These are phyloP conservation scores for Antheraea yamamai DNA, from an alignment of 2,888 invertebrate species.

Conservation along the genomic window DNA sequence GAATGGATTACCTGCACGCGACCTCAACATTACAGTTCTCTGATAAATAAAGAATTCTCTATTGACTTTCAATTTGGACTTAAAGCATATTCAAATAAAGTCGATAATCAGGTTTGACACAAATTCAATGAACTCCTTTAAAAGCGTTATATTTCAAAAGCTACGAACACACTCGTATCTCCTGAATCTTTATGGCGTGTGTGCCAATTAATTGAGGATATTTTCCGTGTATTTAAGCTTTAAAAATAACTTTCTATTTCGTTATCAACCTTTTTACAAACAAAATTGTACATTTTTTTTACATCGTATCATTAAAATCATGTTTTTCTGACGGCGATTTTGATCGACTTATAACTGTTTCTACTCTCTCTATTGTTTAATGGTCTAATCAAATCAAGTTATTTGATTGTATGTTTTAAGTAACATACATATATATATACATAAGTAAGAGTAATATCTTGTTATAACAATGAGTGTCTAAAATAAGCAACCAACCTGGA, in stretches of 20 bases:
- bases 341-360: not conserved
- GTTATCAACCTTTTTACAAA: not conserved
- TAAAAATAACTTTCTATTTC: conserved; percentile 22
- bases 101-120: not conserved
- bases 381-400: no score
- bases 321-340: not conserved
- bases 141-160: conserved; percentile 8
- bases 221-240: conserved; percentile 29
- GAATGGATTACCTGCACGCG: conserved; percentile 22
- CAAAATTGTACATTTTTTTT: not conserved
- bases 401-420: no score
- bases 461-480: no score
- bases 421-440: no score
- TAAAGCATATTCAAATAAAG: not conserved
- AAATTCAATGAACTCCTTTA: not conserved
- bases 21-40: conserved; percentile 18
- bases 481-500: no score
- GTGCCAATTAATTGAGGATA: conserved; percentile 36
- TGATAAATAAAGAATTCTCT: not conserved
- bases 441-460: no score
- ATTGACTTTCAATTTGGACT: not conserved
- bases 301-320: not conserved
- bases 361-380: not conserved
- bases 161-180: conserved; percentile 7
- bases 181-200: conserved; percentile 19